phyloP scores from a whole-genome alignment of 2,888 invertebrate species.

The Brachypalpus laphriformis region DNA sequence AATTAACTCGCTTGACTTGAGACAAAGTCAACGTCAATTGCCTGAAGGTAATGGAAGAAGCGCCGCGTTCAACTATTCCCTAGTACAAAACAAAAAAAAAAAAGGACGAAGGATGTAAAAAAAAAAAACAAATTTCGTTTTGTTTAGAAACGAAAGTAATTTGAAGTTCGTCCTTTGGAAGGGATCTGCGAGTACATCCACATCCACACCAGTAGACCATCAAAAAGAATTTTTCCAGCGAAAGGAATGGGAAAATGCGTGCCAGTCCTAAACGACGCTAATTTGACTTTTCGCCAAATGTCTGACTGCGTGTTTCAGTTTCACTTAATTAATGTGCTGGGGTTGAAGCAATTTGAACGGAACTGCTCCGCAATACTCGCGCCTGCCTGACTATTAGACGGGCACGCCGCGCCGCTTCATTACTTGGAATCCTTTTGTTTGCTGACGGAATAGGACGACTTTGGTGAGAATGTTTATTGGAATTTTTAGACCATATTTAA shows the following conservation, averaged over 20 bases:
- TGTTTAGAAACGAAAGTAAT: constrained; percentile 25
- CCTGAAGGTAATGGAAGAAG: constrained; percentile 41
- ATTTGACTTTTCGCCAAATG: constrained; percentile 55
- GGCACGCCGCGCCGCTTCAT: background rate
- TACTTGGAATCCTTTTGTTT: constrained; percentile 43
- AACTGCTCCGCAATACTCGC: constrained; percentile 7
- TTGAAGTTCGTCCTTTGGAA: constrained; percentile 39
- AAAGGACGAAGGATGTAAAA: constrained; percentile 8
- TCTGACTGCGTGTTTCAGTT: constrained; percentile 46
- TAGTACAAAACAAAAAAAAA: background rate
- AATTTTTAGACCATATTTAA: constrained; percentile 42
- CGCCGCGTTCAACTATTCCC: constrained; percentile 53
- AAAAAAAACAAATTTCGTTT: background rate
- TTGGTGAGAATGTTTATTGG: constrained; percentile 22
- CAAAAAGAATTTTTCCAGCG: background rate
- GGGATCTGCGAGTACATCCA: too few relatives aligned
- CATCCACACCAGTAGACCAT: background rate
- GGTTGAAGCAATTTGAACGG: constrained; percentile 12
- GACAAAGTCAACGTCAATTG: constrained; percentile 56
- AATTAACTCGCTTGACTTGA: constrained; percentile 65
- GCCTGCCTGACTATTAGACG: constrained; percentile 36
- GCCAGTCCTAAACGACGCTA: constrained; percentile 39
- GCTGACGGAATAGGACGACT: background rate
- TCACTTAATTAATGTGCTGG: constrained; percentile 52
- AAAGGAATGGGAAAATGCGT: constrained; percentile 25